Conservation (phyloP, 2,888 invertebrate genomes). For the Sussaba pulchella region DNA sequence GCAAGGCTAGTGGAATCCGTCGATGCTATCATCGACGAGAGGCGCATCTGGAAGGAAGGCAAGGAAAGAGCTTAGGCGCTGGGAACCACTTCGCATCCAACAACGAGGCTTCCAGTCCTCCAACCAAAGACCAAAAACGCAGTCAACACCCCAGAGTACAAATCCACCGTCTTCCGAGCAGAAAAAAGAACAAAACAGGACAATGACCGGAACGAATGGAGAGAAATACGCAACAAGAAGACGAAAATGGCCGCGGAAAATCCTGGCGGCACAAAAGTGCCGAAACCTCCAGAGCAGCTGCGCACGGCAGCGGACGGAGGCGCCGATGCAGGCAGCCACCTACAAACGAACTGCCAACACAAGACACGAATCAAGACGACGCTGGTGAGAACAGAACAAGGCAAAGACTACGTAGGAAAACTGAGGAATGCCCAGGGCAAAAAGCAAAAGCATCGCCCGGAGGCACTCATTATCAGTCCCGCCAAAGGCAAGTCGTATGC, state of each 20-base stretch:
- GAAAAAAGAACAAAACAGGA: not conserved
- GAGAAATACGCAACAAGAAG: not conserved
- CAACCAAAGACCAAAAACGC: too few relatives aligned
- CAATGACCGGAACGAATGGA: not conserved
- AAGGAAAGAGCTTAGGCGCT: not conserved
- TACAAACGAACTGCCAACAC: too few relatives aligned
- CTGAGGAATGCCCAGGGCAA: too few relatives aligned
- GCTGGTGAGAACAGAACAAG: too few relatives aligned
- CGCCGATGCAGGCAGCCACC: too few relatives aligned
- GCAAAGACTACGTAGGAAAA: not conserved
- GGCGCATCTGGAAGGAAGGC: not conserved
- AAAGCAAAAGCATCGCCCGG: not conserved
- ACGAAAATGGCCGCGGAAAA: not conserved
- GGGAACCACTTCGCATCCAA: not conserved
- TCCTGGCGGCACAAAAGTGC: too few relatives aligned
- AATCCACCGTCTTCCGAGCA: not conserved
- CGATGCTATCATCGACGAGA: not conserved
- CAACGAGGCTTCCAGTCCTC: too few relatives aligned
- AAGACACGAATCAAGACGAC: too few relatives aligned
- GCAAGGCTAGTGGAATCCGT: not conserved
- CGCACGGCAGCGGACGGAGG: too few relatives aligned
- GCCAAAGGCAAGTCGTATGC: constrained; percentile 13
- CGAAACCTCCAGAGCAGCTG: too few relatives aligned
- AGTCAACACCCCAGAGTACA: too few relatives aligned
- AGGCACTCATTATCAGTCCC: constrained; percentile 10